These are phyloP conservation scores for Drosophila meridiana DNA, from an alignment of 2,888 invertebrate species.

Conservation along the genomic window DNA sequence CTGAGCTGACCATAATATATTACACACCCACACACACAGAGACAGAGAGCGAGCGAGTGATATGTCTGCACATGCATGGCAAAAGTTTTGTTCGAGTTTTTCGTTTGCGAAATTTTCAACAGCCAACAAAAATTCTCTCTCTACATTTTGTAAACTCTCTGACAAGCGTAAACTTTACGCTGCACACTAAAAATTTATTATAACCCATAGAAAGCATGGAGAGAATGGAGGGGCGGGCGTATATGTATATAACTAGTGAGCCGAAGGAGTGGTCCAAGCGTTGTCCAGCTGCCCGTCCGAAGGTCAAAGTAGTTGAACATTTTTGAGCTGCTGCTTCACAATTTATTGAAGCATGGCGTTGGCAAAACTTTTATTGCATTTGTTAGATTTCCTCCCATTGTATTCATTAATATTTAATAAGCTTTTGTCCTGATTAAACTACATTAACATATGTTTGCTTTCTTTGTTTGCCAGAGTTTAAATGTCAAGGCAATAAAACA, in stretches of 20 bases:
- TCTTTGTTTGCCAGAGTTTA: not conserved
- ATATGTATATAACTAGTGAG: not conserved
- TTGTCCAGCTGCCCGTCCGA: constrained; percentile 51
- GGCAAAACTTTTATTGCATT: constrained; percentile 53
- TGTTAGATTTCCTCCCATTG: constrained; percentile 42
- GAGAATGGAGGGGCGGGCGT: not conserved
- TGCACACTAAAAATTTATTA: constrained; percentile 69
- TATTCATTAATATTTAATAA: constrained; percentile 64
- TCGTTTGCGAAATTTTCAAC: constrained; percentile 59
- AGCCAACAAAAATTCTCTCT: constrained; percentile 45
- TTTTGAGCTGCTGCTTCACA: constrained; percentile 58
- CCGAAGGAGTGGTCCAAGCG: constrained; percentile 1
- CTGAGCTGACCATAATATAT: constrained; percentile 73
- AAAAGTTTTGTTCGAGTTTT: constrained; percentile 63
- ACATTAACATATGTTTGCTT: constrained; percentile 12
- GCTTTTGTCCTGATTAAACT: constrained; percentile 49
- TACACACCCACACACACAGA: constrained; percentile 42
- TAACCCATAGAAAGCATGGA: constrained; percentile 33
- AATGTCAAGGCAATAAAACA: not conserved
- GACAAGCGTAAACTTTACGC: constrained; percentile 72
- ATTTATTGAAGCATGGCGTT: constrained; percentile 57
- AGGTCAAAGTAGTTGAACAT: constrained; percentile 74
- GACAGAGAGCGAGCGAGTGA: constrained; percentile 46
- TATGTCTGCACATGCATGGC: constrained; percentile 65
- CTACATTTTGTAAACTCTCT: constrained; percentile 64